phyloP scores from a whole-genome alignment of 2,113 vertebrate species.

The Upupa epops region DNA sequence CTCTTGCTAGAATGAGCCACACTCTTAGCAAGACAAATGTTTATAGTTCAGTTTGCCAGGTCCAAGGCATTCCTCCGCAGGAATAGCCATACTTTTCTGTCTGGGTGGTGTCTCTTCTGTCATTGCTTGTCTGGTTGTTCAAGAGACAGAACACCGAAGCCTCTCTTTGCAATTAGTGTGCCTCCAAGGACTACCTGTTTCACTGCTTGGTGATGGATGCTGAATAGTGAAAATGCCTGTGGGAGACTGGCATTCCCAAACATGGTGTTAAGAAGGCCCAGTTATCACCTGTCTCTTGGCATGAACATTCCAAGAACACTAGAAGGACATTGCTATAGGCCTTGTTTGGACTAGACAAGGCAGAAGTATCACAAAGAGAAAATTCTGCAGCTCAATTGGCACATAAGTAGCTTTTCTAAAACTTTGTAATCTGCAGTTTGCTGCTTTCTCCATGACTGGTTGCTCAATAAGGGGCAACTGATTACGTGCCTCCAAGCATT shows the following conservation, averaged over 20 bases:
- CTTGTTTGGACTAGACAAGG: neutral
- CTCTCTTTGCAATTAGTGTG: neutral
- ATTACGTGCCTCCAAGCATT: neutral
- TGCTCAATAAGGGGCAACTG: neutral
- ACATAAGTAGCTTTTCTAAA: neutral
- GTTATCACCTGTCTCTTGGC: neutral
- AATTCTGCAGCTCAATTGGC: neutral
- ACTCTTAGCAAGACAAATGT: rapidly evolving
- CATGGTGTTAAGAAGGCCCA: neutral
- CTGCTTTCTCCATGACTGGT: neutral
- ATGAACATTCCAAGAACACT: neutral
- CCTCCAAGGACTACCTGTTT: neutral
- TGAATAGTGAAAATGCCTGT: neutral
- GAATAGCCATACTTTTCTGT: neutral
- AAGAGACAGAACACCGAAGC: neutral
- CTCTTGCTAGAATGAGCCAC: neutral
- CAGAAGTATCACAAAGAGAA: neutral
- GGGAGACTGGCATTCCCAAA: neutral
- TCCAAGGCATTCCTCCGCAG: neutral
- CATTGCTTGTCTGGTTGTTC: neutral
- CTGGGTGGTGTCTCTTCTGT: neutral
- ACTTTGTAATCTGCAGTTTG: neutral
- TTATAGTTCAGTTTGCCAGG: neutral
- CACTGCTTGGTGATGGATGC: neutral
- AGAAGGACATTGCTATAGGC: neutral